These are phyloP conservation scores for Apoda limacodes DNA, from an alignment of 2,888 invertebrate species.

Conservation along the genomic window DNA sequence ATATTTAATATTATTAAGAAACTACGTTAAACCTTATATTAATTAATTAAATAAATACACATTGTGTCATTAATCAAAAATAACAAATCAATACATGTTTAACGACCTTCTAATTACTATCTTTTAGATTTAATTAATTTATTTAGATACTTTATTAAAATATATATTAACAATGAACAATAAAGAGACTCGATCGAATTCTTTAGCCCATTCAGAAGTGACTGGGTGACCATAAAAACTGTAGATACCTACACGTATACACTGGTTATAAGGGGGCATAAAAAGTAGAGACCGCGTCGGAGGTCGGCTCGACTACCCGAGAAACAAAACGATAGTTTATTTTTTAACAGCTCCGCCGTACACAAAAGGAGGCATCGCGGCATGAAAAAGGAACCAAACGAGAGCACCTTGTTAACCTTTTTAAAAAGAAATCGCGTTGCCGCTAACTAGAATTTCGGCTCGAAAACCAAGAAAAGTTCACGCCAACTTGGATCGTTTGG, in stretches of 20 bases:
- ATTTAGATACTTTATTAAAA: too few species aligned
- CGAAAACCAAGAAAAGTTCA: slow-evolving; percentile 64
- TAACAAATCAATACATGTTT: background rate
- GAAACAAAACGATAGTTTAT: slow-evolving; percentile 70
- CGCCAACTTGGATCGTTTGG: slow-evolving; percentile 37
- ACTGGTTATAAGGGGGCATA: slow-evolving; percentile 68
- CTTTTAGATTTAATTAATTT: too few species aligned
- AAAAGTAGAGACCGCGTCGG: slow-evolving; percentile 66
- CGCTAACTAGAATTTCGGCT: slow-evolving; percentile 67
- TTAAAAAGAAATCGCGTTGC: slow-evolving; percentile 65
- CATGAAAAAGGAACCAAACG: slow-evolving; percentile 65
- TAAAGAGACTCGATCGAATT: slow-evolving; percentile 66
- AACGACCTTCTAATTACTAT: too few species aligned
- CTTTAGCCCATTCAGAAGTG: slow-evolving; percentile 68
- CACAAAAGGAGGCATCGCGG: slow-evolving; percentile 64
- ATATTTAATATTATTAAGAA: too few species aligned
- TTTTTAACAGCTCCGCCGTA: slow-evolving; percentile 69
- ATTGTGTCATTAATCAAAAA: slow-evolving; percentile 6
- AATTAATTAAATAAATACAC: too few species aligned
- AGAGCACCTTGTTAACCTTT: slow-evolving; percentile 67
- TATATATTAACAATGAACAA: slow-evolving; percentile 35
- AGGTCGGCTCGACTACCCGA: slow-evolving; percentile 68
- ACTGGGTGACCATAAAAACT: slow-evolving; percentile 66
- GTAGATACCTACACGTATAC: slow-evolving; percentile 70
- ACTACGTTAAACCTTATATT: too few species aligned